Evolutionary conservation across 1,140 invertebrate genomes (phyloP).

Genomic region (Augochlora pura): DNA sequence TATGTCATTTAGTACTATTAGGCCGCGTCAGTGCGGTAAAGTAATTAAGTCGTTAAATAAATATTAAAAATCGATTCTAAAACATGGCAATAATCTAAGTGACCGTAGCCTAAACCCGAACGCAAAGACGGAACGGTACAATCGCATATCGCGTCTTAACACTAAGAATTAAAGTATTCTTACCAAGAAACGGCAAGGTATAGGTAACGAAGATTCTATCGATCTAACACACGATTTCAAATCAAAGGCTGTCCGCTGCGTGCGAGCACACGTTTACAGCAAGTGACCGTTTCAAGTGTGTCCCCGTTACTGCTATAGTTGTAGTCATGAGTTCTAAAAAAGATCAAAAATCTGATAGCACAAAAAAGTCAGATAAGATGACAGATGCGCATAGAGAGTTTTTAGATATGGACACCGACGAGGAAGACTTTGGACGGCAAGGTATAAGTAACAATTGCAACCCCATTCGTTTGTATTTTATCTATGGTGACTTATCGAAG

Average conservation of each 20-base stretch:
- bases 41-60: too few relatives aligned
- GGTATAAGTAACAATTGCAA: conserved; percentile 55
- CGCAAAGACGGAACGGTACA: too few relatives aligned
- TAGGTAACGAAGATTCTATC: conserved; percentile 1
- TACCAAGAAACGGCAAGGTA: background rate
- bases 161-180: too few relatives aligned
- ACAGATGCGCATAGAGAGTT: conserved; percentile 71
- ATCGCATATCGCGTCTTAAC: too few relatives aligned
- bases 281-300: background rate
- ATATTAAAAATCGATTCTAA: too few relatives aligned
- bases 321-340: conserved; percentile 50
- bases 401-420: conserved; percentile 77
- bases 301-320: background rate
- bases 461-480: too few relatives aligned
- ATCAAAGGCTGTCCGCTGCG: background rate
- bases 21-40: too few relatives aligned
- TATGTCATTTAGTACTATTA: too few relatives aligned
- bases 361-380: conserved; percentile 65
- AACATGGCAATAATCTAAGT: too few relatives aligned
- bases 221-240: conserved; percentile 16
- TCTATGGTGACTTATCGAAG: too few relatives aligned
- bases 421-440: conserved; percentile 76
- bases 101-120: too few relatives aligned
- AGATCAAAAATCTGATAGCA: conserved; percentile 52
- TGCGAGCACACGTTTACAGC: background rate